phyloP scores from a whole-genome alignment of 2,113 vertebrate species.

The Stigmatopora argus region DNA sequence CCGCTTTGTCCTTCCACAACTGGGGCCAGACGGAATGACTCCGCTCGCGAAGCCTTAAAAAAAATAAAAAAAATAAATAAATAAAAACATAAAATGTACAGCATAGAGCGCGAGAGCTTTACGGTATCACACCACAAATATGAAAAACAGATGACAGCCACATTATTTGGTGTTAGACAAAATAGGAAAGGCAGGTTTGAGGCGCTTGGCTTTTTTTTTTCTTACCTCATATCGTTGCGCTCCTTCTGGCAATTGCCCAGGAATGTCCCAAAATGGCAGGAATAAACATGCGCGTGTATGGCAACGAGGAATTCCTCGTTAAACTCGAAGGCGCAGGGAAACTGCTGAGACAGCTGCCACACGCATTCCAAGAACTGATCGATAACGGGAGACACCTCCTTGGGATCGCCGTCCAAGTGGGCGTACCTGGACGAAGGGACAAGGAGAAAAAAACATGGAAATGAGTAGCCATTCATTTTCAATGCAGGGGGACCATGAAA shows the following conservation, averaged over 20 bases:
- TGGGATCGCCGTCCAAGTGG: constrained; percentile 89
- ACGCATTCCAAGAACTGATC: constrained; percentile 96
- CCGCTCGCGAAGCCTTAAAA: constrained; percentile 81
- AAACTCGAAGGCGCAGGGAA: constrained; percentile 96
- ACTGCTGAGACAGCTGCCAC: constrained; percentile 93
- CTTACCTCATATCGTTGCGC: constrained; percentile 79
- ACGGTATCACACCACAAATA: no score
- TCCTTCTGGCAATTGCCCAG: constrained; percentile 90
- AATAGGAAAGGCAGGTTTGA: no score
- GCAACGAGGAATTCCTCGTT: constrained; percentile 89
- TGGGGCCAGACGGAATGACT: constrained; percentile 88
- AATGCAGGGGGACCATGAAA: no score
- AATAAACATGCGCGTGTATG: constrained; percentile 84
- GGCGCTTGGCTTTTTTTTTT: no score
- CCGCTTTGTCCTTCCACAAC: constrained; percentile 80
- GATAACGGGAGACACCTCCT: constrained; percentile 91
- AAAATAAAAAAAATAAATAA: neutral
- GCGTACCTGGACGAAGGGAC: constrained; percentile 72
- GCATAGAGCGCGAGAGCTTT: no score
- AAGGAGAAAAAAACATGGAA: no score
- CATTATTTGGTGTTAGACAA: no score
- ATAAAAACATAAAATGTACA: neutral
- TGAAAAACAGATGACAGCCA: no score
- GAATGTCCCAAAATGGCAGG: constrained; percentile 92
- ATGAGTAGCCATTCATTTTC: neutral